A percentile compares a stretch with the other conserved stretches of the same genome.
These are phyloP conservation scores for Sipha flava DNA, from an alignment of 1,140 invertebrate genomes.

Conservation along the genomic window DNA sequence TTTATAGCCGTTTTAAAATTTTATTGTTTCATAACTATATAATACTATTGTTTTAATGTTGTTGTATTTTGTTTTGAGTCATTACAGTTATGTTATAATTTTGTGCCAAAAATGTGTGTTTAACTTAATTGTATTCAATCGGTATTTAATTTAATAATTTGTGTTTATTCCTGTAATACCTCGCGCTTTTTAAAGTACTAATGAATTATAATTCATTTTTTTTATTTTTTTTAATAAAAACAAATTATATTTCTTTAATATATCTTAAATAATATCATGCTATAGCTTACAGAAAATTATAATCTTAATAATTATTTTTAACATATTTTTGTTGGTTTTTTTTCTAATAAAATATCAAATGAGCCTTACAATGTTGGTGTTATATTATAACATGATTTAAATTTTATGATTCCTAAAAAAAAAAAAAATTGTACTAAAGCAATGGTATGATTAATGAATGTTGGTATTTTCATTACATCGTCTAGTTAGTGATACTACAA, in stretches of 20 bases:
- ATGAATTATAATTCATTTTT: background rate
- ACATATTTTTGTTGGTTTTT: background rate
- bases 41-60: background rate
- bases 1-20: background rate
- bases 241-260: background rate
- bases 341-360: conserved; percentile 23
- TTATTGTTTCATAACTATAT: background rate
- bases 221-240: background rate
- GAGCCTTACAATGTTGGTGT: background rate
- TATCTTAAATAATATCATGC: background rate
- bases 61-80: conserved; percentile 5
- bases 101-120: conserved; percentile 26
- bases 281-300: conserved; percentile 13
- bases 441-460: too few relatives aligned
- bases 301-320: background rate
- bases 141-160: background rate
- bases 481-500: too few relatives aligned
- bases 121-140: background rate
- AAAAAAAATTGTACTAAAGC: too few relatives aligned
- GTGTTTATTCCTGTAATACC: conserved; percentile 13
- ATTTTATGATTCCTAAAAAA: too few relatives aligned
- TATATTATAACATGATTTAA: too few relatives aligned
- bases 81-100: conserved; percentile 17
- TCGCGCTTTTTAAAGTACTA: conserved; percentile 14
- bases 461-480: too few relatives aligned